Base-by-base conservation (phyloP, 2,113 vertebrate genomes). In the Neomonachus schauinslandi region DNA sequence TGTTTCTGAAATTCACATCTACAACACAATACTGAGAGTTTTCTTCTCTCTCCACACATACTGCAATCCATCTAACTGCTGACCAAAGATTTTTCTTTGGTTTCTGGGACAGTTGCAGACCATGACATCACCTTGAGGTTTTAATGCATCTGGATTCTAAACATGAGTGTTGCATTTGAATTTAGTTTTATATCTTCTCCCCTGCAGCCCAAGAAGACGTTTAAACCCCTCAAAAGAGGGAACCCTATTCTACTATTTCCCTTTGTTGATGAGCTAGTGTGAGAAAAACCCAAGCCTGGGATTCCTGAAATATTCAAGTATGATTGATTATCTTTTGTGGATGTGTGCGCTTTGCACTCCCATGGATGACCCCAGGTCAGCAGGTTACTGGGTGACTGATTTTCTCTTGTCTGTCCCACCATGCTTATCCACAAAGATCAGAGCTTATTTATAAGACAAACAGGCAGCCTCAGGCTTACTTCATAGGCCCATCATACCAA, bases 1-100 rank as follows among this genome's bases (percentile, higher is more conserved):
- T 95, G 53, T 72, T 90, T 93, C 86, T 67, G 2, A 97, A 89
- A 86, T 93, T 93, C 31, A 67, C 24, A 89, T 21, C 61, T 42
- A 39, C 8, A 22, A 9, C 33, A 85, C 19, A 49, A 63, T 81
- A 79, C 24, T 59, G 33, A 89, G 33, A 51, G 19, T 89, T 86
- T 95, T 57, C 19, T 81, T 42, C 39, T 85, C 39, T 80, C 42
- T 79, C 22, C 31, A 14, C 13, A 22, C 42, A 74, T 26, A 19
- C 5, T 72, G 36, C 26, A n/a, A 18, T 90, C 92, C 55, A 51
- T 72, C 31, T 72, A 81, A 51, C 18, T 65, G 36, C n/a, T 49
- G 5, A 85, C 42, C 13, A 81, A 22, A 86, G 4, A 18, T 81
- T 72, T 31, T 85, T 61, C 36, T 74, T 46, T 33, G 77, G 28